Conservation (phyloP, 2,113 vertebrate genomes). For the Leptocoma aspasia region DNA sequence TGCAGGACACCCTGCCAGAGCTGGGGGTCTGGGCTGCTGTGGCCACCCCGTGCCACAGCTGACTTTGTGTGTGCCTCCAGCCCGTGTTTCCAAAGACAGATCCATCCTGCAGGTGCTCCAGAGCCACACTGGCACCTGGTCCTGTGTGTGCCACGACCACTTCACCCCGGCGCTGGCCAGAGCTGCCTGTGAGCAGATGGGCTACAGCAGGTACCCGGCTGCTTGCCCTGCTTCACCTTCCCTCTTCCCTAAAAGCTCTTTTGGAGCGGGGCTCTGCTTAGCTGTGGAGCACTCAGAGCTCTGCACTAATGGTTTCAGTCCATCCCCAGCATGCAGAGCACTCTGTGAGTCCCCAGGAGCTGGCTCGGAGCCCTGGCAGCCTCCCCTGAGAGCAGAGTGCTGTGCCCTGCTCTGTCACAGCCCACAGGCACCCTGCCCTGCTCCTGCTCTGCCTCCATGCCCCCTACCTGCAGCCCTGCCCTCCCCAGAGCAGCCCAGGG, state of each 20-base stretch:
- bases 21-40: not conserved
- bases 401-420: not conserved
- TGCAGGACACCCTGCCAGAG: rapidly evolving
- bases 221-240: not conserved
- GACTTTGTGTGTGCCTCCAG: constrained; percentile 23
- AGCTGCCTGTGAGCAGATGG: constrained; percentile 82
- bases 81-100: constrained; percentile 65
- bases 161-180: constrained; percentile 76
- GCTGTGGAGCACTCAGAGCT: not conserved
- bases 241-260: not conserved
- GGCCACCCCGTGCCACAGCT: rapidly evolving
- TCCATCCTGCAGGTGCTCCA: constrained; percentile 82
- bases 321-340: rapidly evolving
- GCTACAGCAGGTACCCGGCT: constrained; percentile 78
- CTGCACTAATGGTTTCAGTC: not conserved
- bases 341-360: not conserved
- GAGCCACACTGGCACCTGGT: constrained; percentile 66
- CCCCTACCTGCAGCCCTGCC: not conserved
- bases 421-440: not conserved
- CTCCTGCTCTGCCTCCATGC: not conserved
- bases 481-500: not conserved
- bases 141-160: constrained; percentile 77
- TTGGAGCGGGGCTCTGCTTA: rapidly evolving
- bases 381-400: not conserved
- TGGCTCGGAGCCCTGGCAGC: not conserved